Evolutionary conservation across 2,888 invertebrate genomes (phyloP).

Genomic region (Chrysopilus asiliformis): DNA sequence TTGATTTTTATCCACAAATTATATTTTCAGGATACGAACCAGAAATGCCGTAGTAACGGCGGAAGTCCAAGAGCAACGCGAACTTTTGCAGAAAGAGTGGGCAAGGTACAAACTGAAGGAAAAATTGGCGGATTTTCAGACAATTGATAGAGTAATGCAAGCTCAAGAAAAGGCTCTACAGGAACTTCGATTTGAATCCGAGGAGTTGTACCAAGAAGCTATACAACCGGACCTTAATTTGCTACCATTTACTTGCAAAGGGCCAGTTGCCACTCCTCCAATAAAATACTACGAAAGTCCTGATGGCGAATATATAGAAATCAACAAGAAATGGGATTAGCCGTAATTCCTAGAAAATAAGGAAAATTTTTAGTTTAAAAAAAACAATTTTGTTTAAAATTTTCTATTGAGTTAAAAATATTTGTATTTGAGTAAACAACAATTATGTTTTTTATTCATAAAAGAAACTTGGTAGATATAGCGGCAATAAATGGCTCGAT

Average conservation of each 20-base stretch:
- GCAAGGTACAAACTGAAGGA: slow-evolving; percentile 50
- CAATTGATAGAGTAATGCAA: slow-evolving; percentile 51
- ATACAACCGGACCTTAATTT: slow-evolving; percentile 62
- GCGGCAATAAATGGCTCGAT: too few species aligned
- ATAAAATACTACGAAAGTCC: slow-evolving; percentile 66
- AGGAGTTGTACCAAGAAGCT: slow-evolving; percentile 77
- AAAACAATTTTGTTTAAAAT: too few species aligned
- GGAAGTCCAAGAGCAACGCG: slow-evolving; percentile 50
- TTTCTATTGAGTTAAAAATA: too few species aligned
- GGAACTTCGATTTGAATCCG: slow-evolving; percentile 65
- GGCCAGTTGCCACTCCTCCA: slow-evolving; percentile 73
- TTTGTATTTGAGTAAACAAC: too few species aligned
- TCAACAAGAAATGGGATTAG: slow-evolving; percentile 59
- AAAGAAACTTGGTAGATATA: too few species aligned
- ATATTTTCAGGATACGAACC: slow-evolving; percentile 35
- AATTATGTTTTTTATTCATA: too few species aligned
- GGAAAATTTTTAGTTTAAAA: too few species aligned
- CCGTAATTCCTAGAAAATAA: too few species aligned
- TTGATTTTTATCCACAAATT: neutral
- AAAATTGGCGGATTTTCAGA: slow-evolving; percentile 48
- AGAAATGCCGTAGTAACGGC: slow-evolving; percentile 40
- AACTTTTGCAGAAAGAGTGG: slow-evolving; percentile 63
- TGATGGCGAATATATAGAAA: slow-evolving; percentile 82
- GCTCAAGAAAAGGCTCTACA: slow-evolving; percentile 68
- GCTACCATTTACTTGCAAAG: slow-evolving; percentile 53